phyloP scores from a whole-genome alignment of 2,888 invertebrate genomes.

The Nycteola revayana region DNA sequence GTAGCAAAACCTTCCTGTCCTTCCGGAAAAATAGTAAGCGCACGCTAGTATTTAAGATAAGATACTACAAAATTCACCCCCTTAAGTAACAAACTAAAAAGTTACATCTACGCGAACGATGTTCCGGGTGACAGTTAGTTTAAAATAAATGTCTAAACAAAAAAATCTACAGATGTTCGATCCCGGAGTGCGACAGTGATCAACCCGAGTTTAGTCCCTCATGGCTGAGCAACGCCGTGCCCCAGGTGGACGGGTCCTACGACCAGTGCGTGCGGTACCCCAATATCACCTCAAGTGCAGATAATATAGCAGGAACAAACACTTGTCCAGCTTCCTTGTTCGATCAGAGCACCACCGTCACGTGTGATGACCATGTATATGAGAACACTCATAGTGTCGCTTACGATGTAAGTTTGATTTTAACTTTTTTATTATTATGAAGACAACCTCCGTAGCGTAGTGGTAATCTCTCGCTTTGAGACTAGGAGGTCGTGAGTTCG shows the following conservation, averaged over 20 bases:
- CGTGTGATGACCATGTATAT: slow-evolving; percentile 53
- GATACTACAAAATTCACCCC: no score
- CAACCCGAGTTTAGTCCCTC: slow-evolving; percentile 48
- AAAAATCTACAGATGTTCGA: slow-evolving; percentile 51
- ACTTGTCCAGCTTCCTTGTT: slow-evolving; percentile 54
- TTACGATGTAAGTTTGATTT: slow-evolving; percentile 67
- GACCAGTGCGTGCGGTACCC: slow-evolving; percentile 72
- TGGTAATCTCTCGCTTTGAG: no score
- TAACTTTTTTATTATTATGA: no score
- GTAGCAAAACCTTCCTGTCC: no score
- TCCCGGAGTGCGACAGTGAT: slow-evolving; percentile 50
- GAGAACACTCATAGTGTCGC: slow-evolving; percentile 56
- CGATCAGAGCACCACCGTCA: slow-evolving; percentile 28
- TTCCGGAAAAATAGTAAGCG: no score
- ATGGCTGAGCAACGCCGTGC: slow-evolving; percentile 74
- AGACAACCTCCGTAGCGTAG: no score
- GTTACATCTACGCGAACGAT: no score
- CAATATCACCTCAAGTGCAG: neutral
- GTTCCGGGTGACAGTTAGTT: no score
- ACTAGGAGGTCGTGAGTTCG: no score
- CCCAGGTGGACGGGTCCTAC: slow-evolving; percentile 43
- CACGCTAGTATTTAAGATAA: no score
- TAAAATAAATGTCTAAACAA: no score
- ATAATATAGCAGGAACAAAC: slow-evolving; percentile 7
- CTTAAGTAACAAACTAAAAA: no score